These are phyloP conservation scores for Garrulus glandarius DNA, from an alignment of 2,797 vertebrate genomes.

Conservation along the genomic window DNA sequence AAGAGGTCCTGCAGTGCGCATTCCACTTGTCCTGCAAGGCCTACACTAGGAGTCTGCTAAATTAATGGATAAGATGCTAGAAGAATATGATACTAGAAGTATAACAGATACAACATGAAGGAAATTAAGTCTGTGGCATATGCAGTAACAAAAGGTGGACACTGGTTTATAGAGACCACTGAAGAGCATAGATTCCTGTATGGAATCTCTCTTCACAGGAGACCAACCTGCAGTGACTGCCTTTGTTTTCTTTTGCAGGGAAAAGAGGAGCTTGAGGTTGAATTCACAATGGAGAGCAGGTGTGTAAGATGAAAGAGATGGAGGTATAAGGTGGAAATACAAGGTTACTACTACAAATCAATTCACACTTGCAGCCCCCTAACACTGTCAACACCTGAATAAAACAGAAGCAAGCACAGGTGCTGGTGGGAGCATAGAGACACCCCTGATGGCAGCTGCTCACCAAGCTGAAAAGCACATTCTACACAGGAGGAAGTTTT, in stretches of 20 bases:
- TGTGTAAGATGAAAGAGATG: constrained; percentile 15
- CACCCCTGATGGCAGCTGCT: not conserved
- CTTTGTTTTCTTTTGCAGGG: constrained; percentile 49
- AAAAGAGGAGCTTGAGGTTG: constrained; percentile 78
- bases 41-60: not conserved
- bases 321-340: not conserved
- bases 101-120: not conserved
- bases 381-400: not conserved
- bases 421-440: not conserved
- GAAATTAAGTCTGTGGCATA: not conserved
- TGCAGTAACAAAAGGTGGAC: not conserved
- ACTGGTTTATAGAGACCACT: not conserved
- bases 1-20: not conserved
- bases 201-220: not conserved
- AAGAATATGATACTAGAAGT: not conserved
- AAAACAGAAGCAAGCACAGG: not conserved
- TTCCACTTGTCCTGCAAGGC: not conserved
- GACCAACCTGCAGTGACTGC: not conserved
- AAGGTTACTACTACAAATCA: not conserved
- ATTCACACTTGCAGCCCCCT: not conserved
- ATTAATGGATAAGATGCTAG: not conserved
- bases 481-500: not conserved
- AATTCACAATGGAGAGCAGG: constrained; percentile 82
- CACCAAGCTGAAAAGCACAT: not conserved
- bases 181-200: not conserved